Evolutionary conservation across 1,140 invertebrate species (phyloP).

Genomic region (Neodiprion lecontei): DNA sequence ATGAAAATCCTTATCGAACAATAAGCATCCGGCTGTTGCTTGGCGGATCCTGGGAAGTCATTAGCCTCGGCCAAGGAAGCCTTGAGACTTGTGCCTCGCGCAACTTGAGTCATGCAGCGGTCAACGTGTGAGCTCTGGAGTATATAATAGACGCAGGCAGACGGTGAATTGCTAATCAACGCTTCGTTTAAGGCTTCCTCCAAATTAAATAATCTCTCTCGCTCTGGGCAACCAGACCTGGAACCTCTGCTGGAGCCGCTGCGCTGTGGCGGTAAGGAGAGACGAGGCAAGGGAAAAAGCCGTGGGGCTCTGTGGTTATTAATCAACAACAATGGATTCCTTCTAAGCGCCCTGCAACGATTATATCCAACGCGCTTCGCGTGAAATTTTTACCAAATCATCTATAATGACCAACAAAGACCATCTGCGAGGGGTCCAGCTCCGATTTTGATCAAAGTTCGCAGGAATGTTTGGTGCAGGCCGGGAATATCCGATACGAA

Average conservation of each 20-base stretch:
- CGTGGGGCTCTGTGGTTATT: background rate
- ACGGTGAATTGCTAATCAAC: slow-evolving; percentile 7
- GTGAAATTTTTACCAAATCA: too few species aligned
- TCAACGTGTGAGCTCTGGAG: background rate
- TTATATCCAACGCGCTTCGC: background rate
- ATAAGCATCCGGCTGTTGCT: background rate
- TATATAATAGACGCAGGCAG: background rate
- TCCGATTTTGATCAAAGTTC: too few species aligned
- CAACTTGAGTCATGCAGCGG: background rate
- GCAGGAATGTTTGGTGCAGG: too few species aligned
- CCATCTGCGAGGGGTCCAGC: too few species aligned
- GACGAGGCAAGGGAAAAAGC: background rate
- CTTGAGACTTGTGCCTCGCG: background rate
- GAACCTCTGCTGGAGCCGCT: background rate
- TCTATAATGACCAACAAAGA: too few species aligned
- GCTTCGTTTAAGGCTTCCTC: slow-evolving; percentile 4
- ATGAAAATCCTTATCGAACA: too few species aligned
- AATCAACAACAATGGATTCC: background rate
- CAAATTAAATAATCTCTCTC: slow-evolving; percentile 1
- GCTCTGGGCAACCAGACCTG: background rate
- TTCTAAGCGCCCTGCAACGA: background rate
- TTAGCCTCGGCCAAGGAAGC: background rate
- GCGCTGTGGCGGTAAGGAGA: too few species aligned
- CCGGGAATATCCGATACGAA: too few species aligned
- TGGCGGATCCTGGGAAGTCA: background rate